Percentiles rank a stretch among this genome's conserved stretches.
Conservation (phyloP, 2,113 vertebrate species). For the Cyprinodon variegatus region DNA sequence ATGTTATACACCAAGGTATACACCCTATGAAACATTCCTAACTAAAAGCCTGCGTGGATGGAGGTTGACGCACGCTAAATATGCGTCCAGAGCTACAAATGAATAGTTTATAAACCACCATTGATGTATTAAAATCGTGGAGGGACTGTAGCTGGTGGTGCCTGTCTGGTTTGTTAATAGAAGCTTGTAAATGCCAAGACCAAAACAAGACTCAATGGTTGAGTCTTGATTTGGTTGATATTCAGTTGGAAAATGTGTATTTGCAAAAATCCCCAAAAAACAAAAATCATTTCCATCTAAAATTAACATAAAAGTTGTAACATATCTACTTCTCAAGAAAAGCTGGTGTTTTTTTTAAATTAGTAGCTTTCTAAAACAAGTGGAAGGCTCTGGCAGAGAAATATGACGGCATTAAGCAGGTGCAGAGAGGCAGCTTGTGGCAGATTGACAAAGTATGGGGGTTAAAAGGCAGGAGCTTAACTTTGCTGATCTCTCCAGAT, state of each 20-base stretch:
- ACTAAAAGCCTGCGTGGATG: too few relatives aligned
- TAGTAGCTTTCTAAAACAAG: constrained; percentile 3
- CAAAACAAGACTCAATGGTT: not conserved
- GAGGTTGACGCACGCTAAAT: not conserved
- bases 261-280: not conserved
- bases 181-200: not conserved
- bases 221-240: not conserved
- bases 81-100: not conserved
- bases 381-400: constrained; percentile 8
- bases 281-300: not conserved
- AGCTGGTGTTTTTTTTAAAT: not conserved
- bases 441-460: constrained; percentile 66
- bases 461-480: constrained; percentile 74
- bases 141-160: not conserved
- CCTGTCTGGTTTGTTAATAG: not conserved
- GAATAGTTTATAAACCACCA: too few relatives aligned
- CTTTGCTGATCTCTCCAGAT: constrained; percentile 73
- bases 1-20: too few relatives aligned
- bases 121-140: too few relatives aligned
- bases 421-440: constrained; percentile 62
- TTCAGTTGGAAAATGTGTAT: not conserved
- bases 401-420: constrained; percentile 40
- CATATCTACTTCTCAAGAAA: not conserved
- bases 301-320: not conserved
- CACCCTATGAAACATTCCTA: too few relatives aligned